Conservation (phyloP, 2,113 vertebrate genomes). For the Syrrhaptes paradoxus region DNA sequence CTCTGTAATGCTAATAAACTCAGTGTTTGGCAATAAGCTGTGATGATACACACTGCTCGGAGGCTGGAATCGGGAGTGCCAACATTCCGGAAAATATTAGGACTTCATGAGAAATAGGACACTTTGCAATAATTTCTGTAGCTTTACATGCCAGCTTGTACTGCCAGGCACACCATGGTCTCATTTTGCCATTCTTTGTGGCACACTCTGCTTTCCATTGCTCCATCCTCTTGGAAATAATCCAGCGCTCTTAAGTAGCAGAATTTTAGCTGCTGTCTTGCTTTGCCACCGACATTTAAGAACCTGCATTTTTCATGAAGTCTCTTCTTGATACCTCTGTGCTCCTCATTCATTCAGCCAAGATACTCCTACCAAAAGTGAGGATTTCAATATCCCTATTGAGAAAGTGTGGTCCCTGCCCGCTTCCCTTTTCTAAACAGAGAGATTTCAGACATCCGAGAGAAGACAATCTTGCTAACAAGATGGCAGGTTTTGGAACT, state of each 20-base stretch:
- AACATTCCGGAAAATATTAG: too few species aligned
- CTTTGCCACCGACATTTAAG: background rate
- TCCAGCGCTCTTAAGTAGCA: background rate
- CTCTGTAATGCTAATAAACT: background rate
- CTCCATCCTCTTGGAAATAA: background rate
- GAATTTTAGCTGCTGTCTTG: constrained; percentile 15
- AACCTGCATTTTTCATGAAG: background rate
- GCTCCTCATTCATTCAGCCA: background rate
- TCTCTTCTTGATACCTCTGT: background rate
- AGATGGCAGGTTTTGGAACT: background rate
- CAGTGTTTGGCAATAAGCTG: background rate
- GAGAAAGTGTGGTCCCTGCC: rapidly evolving
- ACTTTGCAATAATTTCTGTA: constrained; percentile 23
- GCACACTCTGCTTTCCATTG: background rate
- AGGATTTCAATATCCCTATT: background rate
- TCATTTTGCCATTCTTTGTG: background rate
- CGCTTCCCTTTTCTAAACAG: background rate
- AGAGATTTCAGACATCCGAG: background rate
- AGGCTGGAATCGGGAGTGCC: background rate
- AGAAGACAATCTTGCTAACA: background rate
- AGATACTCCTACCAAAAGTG: background rate
- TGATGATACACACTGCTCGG: background rate
- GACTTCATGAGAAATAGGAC: constrained; percentile 33
- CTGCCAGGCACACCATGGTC: background rate
- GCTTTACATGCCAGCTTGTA: background rate